Evolutionary conservation across 1,140 invertebrate genomes (phyloP).

Genomic region (Archegozetes longisetosus): DNA sequence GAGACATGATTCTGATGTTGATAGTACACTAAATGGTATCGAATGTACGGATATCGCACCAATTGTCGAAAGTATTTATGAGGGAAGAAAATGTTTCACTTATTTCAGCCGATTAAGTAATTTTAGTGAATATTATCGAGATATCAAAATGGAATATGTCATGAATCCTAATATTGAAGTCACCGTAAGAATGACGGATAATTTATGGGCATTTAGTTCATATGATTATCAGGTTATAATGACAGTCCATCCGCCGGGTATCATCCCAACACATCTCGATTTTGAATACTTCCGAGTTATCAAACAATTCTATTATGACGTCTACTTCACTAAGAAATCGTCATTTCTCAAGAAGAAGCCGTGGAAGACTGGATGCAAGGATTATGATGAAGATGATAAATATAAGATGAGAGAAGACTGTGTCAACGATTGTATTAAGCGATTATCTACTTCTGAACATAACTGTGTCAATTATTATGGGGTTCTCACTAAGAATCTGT

Average conservation of each 20-base stretch:
- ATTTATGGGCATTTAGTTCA: too few species aligned
- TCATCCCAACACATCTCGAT: background rate
- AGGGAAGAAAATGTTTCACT: conserved; percentile 3
- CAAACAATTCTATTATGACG: background rate
- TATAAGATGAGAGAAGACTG: background rate
- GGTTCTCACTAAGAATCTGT: background rate
- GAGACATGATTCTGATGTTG: background rate
- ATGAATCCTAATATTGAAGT: background rate
- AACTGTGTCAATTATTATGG: background rate
- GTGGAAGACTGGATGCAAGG: background rate
- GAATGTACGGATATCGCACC: background rate
- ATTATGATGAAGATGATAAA: background rate
- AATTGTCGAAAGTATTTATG: background rate
- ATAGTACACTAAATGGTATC: background rate
- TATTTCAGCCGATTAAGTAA: background rate
- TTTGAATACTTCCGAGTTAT: background rate
- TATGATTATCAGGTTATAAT: background rate
- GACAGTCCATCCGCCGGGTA: background rate
- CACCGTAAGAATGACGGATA: too few species aligned
- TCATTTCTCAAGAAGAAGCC: background rate
- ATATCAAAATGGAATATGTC: background rate
- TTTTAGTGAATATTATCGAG: too few species aligned
- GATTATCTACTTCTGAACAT: background rate
- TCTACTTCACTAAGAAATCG: background rate
- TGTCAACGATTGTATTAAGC: background rate